Conservation (phyloP, 2,888 invertebrate genomes). For the Nephrocerus scutellatus region DNA sequence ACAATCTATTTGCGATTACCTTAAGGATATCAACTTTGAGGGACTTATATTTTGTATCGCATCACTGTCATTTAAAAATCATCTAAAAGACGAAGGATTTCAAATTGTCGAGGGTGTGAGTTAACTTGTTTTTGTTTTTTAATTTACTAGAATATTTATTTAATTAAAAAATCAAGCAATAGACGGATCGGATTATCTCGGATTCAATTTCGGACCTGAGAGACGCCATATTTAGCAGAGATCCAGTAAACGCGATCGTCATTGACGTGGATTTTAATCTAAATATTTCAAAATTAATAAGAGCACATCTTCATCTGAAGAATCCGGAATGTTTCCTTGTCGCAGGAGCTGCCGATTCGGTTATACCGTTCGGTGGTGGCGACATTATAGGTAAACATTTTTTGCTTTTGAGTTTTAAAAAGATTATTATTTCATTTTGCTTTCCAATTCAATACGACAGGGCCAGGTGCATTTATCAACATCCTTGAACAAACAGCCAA, state of each 20-base stretch:
- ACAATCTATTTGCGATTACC: slow-evolving; percentile 48
- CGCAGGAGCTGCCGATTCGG: slow-evolving; percentile 47
- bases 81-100: slow-evolving; percentile 47
- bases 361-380: slow-evolving; percentile 34
- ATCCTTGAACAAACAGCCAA: slow-evolving; percentile 42
- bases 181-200: too few relatives aligned
- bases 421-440: not conserved
- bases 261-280: slow-evolving; percentile 49
- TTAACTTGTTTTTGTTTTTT: not conserved
- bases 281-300: slow-evolving; percentile 47
- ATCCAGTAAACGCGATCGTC: slow-evolving; percentile 49
- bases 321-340: slow-evolving; percentile 48
- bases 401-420: not conserved
- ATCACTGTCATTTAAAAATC: slow-evolving; percentile 36
- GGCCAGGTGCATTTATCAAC: slow-evolving; percentile 45
- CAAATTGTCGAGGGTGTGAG: slow-evolving; percentile 39
- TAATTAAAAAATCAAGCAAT: too few relatives aligned
- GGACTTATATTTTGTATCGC: slow-evolving; percentile 49
- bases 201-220: slow-evolving; percentile 31
- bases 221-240: slow-evolving; percentile 31
- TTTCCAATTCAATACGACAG: slow-evolving; percentile 25
- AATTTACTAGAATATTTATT: too few relatives aligned
- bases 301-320: slow-evolving; percentile 46
- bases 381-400: slow-evolving; percentile 32
- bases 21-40: slow-evolving; percentile 47